Evolutionary conservation across 2,888 invertebrate genomes (phyloP).

Genomic region (Cheilosia pagana): DNA sequence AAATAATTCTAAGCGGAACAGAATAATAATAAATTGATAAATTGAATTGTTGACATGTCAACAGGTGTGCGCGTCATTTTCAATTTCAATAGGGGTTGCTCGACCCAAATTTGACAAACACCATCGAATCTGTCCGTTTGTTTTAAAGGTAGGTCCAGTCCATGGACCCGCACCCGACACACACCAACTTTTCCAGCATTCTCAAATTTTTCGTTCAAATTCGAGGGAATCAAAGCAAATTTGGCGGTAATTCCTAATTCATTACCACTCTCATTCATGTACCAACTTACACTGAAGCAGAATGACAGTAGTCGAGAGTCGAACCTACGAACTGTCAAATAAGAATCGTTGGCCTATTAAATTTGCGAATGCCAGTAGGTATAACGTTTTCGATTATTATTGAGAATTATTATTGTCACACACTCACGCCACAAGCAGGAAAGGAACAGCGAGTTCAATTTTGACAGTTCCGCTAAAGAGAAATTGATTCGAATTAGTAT

Average conservation of each 20-base stretch:
- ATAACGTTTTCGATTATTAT: background rate
- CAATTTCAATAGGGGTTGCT: background rate
- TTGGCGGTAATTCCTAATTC: conserved; percentile 42
- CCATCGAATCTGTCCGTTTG: no score
- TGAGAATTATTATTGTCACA: conserved; percentile 1
- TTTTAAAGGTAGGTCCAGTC: no score
- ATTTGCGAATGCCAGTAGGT: background rate
- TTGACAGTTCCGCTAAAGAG: background rate
- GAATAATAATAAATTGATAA: conserved; percentile 2
- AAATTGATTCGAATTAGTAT: no score
- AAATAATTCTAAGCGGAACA: background rate
- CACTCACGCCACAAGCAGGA: background rate
- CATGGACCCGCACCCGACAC: no score
- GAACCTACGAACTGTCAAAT: conserved; percentile 8
- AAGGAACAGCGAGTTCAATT: background rate
- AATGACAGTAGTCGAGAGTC: background rate
- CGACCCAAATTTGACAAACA: background rate
- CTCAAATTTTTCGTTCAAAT: background rate
- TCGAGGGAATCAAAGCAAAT: background rate
- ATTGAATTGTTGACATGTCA: conserved; percentile 6
- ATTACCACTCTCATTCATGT: conserved; percentile 2
- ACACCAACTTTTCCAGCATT: background rate
- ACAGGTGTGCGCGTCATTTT: conserved; percentile 43
- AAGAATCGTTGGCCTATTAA: background rate
- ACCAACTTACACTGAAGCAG: background rate